A percentile compares a stretch with the other conserved stretches of the same genome.
Evolutionary conservation across 2,888 invertebrate species (phyloP).

Genomic region (Agriopis aurantiaria): DNA sequence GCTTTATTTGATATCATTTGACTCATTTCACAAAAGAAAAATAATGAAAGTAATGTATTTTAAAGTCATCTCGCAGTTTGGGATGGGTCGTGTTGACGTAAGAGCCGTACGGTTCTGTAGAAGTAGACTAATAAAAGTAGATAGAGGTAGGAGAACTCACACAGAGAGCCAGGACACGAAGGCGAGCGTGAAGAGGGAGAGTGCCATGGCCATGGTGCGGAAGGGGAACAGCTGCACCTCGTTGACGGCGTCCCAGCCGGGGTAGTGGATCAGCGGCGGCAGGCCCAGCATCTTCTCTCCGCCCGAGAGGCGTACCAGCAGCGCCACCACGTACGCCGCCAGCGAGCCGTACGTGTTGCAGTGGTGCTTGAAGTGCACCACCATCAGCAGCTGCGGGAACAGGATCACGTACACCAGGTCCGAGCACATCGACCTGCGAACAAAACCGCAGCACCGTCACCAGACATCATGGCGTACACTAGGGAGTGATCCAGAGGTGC

Average conservation of each 20-base stretch:
- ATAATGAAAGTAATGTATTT: too few relatives aligned
- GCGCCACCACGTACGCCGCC: conserved; percentile 94
- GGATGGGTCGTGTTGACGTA: too few relatives aligned
- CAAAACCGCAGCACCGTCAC: not conserved
- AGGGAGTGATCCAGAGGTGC: too few relatives aligned
- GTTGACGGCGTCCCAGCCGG: conserved; percentile 91
- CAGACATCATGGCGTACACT: too few relatives aligned
- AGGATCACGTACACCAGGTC: conserved; percentile 99
- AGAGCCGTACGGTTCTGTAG: too few relatives aligned
- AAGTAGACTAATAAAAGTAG: not conserved
- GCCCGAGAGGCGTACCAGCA: conserved; percentile 93
- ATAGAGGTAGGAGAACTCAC: conserved; percentile 67
- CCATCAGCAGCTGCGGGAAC: conserved; percentile 99
- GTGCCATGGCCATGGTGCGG: conserved; percentile 96
- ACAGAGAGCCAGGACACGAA: conserved; percentile 93
- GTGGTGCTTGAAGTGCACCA: conserved; percentile 97
- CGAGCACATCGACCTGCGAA: conserved; percentile 97
- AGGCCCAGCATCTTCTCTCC: conserved; percentile 94
- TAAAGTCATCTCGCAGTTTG: too few relatives aligned
- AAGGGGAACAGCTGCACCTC: conserved; percentile 98
- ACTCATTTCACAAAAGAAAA: too few relatives aligned
- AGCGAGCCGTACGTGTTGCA: conserved; percentile 99
- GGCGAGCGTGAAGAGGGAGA: conserved; percentile 93
- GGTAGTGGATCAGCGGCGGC: conserved; percentile 94
- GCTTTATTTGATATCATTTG: too few relatives aligned